Evolutionary conservation across 1,140 invertebrate genomes (phyloP).

Genomic region (Hirudo medicinalis): DNA sequence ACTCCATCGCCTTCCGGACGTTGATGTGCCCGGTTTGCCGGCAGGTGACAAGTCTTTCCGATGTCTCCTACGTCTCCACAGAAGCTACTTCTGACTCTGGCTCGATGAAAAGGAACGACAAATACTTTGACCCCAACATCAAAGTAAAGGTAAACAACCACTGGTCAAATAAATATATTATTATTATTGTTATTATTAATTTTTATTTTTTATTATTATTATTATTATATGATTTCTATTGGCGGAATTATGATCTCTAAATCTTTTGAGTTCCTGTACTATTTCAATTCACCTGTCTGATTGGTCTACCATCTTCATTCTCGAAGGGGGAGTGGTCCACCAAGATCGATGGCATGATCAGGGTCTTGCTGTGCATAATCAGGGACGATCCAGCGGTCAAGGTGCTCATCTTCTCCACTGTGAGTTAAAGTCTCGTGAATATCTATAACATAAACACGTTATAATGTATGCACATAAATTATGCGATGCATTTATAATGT

Average conservation of each 20-base stretch:
- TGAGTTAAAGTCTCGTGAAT: conserved; percentile 32
- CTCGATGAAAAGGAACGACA: background rate
- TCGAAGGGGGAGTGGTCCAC: conserved; percentile 48
- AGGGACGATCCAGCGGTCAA: conserved; percentile 50
- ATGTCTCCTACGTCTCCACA: conserved; percentile 51
- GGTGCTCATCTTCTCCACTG: conserved; percentile 58
- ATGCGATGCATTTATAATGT: too few species aligned
- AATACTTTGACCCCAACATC: too few species aligned
- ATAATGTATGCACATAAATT: too few species aligned
- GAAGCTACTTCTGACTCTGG: conserved; percentile 19
- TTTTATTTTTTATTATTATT: background rate
- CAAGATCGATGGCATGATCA: conserved; percentile 57
- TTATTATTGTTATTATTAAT: background rate
- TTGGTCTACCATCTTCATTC: too few species aligned
- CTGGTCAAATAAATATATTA: too few species aligned
- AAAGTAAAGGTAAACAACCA: too few species aligned
- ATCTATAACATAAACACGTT: background rate
- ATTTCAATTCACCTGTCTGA: too few species aligned
- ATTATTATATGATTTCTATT: background rate
- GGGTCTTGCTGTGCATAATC: conserved; percentile 48
- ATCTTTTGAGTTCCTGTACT: too few species aligned
- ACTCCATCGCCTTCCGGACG: conserved; percentile 27
- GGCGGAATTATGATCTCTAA: too few species aligned
- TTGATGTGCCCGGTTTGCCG: conserved; percentile 55
- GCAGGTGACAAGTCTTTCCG: conserved; percentile 42